Percentiles rank a stretch among this genome's conserved stretches.
These are phyloP conservation scores for Neolamprologus tretocephalus DNA, from an alignment of 2,113 vertebrate genomes.

Conservation along the genomic window DNA sequence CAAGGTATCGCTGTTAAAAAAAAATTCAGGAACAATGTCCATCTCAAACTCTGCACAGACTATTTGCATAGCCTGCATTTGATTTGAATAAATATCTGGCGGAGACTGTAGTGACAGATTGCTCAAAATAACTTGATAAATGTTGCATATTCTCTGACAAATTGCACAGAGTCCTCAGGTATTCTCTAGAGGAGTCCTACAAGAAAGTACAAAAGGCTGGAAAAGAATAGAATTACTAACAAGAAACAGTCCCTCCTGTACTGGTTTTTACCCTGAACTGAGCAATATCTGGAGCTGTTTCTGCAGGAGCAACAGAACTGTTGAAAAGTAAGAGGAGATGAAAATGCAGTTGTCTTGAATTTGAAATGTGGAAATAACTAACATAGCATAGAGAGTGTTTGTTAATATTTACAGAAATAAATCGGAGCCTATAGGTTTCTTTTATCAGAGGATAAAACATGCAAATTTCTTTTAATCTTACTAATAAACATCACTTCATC, in stretches of 20 bases:
- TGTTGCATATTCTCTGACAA: constrained; percentile 40
- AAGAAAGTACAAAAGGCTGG: constrained; percentile 39
- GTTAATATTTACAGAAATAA: constrained; percentile 33
- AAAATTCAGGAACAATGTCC: constrained; percentile 29
- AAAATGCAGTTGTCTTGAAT: neutral
- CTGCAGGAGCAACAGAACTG: neutral
- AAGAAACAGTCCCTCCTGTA: constrained; percentile 14
- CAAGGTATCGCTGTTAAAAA: neutral
- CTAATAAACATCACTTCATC: neutral
- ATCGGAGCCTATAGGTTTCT: neutral
- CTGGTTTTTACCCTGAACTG: constrained; percentile 28
- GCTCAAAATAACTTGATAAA: constrained; percentile 39
- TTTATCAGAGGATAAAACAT: neutral
- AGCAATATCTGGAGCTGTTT: constrained; percentile 2
- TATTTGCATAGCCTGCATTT: constrained; percentile 49
- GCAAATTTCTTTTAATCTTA: neutral
- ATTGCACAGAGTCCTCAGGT: constrained; percentile 31
- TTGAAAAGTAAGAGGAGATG: constrained; percentile 15
- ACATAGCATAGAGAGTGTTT: neutral
- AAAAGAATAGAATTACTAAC: constrained; percentile 30
- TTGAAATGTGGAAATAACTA: constrained; percentile 37
- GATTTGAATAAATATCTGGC: constrained; percentile 41
- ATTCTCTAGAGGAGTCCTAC: constrained; percentile 28
- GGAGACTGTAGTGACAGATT: constrained; percentile 15
- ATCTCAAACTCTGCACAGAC: constrained; percentile 16